phyloP scores from a whole-genome alignment of 2,888 invertebrate genomes.

The Augiades crinisus region DNA sequence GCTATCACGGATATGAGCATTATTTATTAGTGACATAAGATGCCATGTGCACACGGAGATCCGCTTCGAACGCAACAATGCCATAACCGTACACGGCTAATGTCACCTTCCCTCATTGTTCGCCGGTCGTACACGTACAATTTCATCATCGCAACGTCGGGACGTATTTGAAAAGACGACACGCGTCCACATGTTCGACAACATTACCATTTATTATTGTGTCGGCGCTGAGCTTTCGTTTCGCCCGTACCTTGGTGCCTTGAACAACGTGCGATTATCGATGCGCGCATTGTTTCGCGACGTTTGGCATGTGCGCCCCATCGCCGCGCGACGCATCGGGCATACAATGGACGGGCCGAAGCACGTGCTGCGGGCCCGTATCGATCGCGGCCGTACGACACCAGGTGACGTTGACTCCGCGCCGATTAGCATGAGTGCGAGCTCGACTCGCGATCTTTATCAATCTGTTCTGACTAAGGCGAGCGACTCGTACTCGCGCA shows the following conservation, averaged over 20 bases:
- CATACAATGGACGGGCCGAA: conserved; percentile 70
- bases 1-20: too few relatives aligned
- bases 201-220: conserved; percentile 60
- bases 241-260: conserved; percentile 50
- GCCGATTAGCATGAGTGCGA: conserved; percentile 65
- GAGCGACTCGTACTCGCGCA: conserved; percentile 51
- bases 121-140: conserved; percentile 52
- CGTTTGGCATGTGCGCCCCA: conserved; percentile 72
- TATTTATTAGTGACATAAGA: conserved; percentile 7
- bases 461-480: conserved; percentile 60
- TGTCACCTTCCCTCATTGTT: conserved; percentile 61
- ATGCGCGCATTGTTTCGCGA: conserved; percentile 70
- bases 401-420: conserved; percentile 62
- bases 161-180: conserved; percentile 60
- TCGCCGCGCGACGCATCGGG: conserved; percentile 58
- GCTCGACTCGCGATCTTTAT: conserved; percentile 62
- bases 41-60: conserved; percentile 30
- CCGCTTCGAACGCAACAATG: conserved; percentile 33
- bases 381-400: conserved; percentile 59
- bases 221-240: conserved; percentile 59
- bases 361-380: conserved; percentile 74
- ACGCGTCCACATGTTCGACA: conserved; percentile 57
- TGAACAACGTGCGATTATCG: conserved; percentile 65
- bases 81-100: conserved; percentile 18
- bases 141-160: conserved; percentile 60